These are phyloP conservation scores for Cebuella pygmaea DNA, from an alignment of 2,797 vertebrate genomes.

Conservation along the genomic window DNA sequence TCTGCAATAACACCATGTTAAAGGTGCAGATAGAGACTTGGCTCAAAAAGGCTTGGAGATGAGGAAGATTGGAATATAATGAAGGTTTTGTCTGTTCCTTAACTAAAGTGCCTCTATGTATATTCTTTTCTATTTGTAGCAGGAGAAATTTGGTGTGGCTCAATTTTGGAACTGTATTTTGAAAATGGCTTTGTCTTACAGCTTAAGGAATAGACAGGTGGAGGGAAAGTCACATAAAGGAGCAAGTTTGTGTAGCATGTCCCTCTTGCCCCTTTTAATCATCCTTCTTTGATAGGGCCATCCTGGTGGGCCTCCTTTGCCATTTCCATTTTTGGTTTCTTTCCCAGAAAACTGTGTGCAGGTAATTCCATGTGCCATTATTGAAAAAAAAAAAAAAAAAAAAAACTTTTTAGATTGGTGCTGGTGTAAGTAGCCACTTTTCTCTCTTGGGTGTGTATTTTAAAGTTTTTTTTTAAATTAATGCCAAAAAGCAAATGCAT, in stretches of 20 bases:
- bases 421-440: slow-evolving; percentile 87
- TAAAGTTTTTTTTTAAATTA: slow-evolving; percentile 82
- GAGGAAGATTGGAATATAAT: slow-evolving; percentile 71
- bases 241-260: not conserved
- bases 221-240: slow-evolving; percentile 47
- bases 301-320: slow-evolving; percentile 73
- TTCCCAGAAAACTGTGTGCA: slow-evolving; percentile 81
- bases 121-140: slow-evolving; percentile 85
- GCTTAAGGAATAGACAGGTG: slow-evolving; percentile 80
- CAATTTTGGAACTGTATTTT: slow-evolving; percentile 77
- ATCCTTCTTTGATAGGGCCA: slow-evolving; percentile 54
- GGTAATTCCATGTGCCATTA: slow-evolving; percentile 88
- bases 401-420: slow-evolving; percentile 86
- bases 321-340: slow-evolving; percentile 79
- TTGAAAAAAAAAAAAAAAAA: slow-evolving; percentile 67
- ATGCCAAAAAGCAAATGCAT: slow-evolving; percentile 86
- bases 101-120: slow-evolving; percentile 90
- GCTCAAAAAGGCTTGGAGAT: slow-evolving; percentile 70
- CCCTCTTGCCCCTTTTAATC: slow-evolving; percentile 30
- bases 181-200: slow-evolving; percentile 76
- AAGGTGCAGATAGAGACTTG: slow-evolving; percentile 74
- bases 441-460: slow-evolving; percentile 88
- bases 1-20: slow-evolving; percentile 65
- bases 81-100: slow-evolving; percentile 85
- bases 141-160: slow-evolving; percentile 82